Conservation (phyloP, 2,888 invertebrate species). For the Isotomurus palustris region DNA sequence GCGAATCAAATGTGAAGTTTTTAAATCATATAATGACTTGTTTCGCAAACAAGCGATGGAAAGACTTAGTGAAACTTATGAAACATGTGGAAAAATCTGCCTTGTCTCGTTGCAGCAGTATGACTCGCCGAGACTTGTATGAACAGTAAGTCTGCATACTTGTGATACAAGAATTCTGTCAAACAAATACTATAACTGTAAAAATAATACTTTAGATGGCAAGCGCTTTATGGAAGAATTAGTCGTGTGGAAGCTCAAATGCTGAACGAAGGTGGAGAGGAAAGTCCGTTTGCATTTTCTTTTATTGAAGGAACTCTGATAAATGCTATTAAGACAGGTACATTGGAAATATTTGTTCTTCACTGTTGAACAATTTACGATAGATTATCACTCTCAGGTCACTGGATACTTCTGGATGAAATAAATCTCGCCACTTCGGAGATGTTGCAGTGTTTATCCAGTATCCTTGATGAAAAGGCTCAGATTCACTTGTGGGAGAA, state of each 20-base stretch:
- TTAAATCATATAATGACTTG: slow-evolving; percentile 68
- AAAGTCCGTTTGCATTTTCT: slow-evolving; percentile 73
- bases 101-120: background rate
- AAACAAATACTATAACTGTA: too few species aligned
- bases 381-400: slow-evolving; percentile 55
- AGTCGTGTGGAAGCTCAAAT: slow-evolving; percentile 69
- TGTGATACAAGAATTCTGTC: background rate
- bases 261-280: slow-evolving; percentile 55
- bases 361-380: background rate
- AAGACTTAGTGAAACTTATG: slow-evolving; percentile 69
- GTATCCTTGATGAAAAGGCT: slow-evolving; percentile 78
- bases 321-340: slow-evolving; percentile 56
- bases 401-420: slow-evolving; percentile 97
- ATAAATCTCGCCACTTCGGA: slow-evolving; percentile 96
- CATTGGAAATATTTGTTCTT: slow-evolving; percentile 11
- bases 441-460: slow-evolving; percentile 89
- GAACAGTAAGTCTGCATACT: slow-evolving; percentile 19
- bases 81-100: slow-evolving; percentile 67
- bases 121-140: slow-evolving; percentile 33
- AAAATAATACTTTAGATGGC: too few species aligned
- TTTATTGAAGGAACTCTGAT: slow-evolving; percentile 73
- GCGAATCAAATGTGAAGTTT: slow-evolving; percentile 76
- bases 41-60: slow-evolving; percentile 69
- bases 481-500: slow-evolving; percentile 80
- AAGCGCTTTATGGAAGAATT: slow-evolving; percentile 62